Evolutionary conservation across 2,113 vertebrate species (phyloP), one percentile per base, ranked within the genome.

Genomic region (Podarcis muralis): DNA sequence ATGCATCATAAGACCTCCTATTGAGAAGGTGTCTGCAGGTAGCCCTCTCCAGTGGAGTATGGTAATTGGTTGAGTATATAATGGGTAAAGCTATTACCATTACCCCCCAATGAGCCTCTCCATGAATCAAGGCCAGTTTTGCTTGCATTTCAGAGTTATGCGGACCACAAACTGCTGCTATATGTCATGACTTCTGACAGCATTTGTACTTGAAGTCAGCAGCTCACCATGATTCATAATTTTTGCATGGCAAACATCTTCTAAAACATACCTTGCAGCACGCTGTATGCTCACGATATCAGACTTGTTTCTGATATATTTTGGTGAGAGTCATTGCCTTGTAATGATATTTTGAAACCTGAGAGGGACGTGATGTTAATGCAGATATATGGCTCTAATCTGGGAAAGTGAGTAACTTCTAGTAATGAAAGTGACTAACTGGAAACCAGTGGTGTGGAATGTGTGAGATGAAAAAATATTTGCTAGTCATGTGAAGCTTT

Each of bases 291-390:
- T 75, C 88, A 59, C 35, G 72, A 35, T 65, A 53, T 30, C n/a
- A 75, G 86, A 81, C 18, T 59, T 88, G 22, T 20, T 32, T 90
- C 86, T 89, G 82, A 80, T 88, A 85, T 59, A n/a, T 69, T 2
- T 71, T 81, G 35, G 22, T 89, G 84, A 1, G 59, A 9, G n/a
- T 86, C 66, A 57, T 80, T 90, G 84, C 90, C 71, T 1, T 71
- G 30, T 22, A 25, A 92, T 5, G 32, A 75, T 84, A 90, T 91
- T 92, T 72, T 90, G 88, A 81, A 92, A 43, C 6, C 89, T 37
- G 43, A 75, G 88, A 37, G 11, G 3, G 1, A 65, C 5, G 1
- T 20, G 53, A 86, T 0, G 0, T 59, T 75, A 89, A 78, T 87
- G 27, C 4, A 84, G 12, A 81, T 43, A 32, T n/a, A 43, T 82